Conservation (phyloP, 2,888 invertebrate genomes). For the Acrobasis suavella region DNA sequence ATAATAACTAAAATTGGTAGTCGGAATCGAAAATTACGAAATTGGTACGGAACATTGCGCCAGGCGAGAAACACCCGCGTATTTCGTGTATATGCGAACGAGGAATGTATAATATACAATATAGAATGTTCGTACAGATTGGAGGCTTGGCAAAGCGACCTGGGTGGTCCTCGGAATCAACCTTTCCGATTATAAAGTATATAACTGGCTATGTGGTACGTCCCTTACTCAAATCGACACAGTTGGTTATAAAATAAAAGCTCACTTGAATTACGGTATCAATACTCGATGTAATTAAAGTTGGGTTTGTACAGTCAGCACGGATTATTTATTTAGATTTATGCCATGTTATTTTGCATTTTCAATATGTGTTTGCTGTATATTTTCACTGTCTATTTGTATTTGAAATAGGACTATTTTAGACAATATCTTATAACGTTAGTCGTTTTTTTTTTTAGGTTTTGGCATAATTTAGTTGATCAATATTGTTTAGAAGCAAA, state of each 20-base stretch:
- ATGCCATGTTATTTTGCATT: constrained; percentile 1
- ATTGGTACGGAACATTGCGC: constrained; percentile 60
- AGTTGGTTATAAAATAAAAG: constrained; percentile 66
- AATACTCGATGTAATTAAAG: constrained; percentile 64
- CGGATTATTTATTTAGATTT: constrained; percentile 13
- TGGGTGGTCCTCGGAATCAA: constrained; percentile 77
- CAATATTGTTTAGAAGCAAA: no score
- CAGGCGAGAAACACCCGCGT: constrained; percentile 40
- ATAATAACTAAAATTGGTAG: constrained; percentile 75
- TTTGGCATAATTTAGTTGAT: no score
- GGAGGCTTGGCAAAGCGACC: constrained; percentile 33
- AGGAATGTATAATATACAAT: constrained; percentile 37
- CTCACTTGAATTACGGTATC: constrained; percentile 60
- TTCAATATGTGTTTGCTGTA: neutral
- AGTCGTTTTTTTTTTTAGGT: no score
- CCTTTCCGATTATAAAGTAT: constrained; percentile 64
- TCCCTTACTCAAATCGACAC: constrained; percentile 51
- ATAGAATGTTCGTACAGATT: constrained; percentile 24
- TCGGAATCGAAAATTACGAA: constrained; percentile 73
- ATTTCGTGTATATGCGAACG: constrained; percentile 34
- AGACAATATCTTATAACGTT: no score
- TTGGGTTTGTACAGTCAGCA: constrained; percentile 36
- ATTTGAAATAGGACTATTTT: neutral
- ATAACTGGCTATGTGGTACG: constrained; percentile 52
- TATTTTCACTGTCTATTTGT: neutral